These are phyloP conservation scores for Callocephalon fimbriatum DNA, from an alignment of 2,113 vertebrate species.

Conservation along the genomic window DNA sequence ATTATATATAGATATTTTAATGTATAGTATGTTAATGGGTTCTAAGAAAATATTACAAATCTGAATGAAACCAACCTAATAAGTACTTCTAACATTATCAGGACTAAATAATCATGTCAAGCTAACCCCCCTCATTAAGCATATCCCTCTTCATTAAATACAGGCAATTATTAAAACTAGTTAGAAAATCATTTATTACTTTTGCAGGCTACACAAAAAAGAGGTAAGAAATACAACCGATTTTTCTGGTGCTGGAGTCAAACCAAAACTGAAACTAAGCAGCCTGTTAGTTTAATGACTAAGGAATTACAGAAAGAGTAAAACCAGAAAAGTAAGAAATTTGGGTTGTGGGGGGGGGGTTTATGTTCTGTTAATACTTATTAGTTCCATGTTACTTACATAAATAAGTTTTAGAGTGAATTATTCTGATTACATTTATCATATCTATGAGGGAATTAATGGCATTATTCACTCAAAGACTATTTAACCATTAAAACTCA, in stretches of 20 bases:
- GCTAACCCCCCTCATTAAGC: background rate
- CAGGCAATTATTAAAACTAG: background rate
- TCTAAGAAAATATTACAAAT: background rate
- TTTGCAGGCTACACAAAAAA: background rate
- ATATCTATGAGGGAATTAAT: background rate
- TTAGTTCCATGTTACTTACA: background rate
- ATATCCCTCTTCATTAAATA: background rate
- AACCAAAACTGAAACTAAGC: background rate
- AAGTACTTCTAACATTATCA: background rate
- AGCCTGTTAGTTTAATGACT: background rate
- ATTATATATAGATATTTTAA: background rate
- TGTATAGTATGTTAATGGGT: background rate
- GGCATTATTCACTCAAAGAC: background rate
- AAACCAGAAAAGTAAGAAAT: background rate
- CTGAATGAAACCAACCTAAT: background rate
- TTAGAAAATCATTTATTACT: background rate
- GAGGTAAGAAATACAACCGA: background rate
- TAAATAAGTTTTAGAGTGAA: background rate
- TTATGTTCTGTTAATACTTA: background rate
- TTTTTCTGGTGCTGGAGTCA: background rate
- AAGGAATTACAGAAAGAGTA: background rate
- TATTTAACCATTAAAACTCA: background rate
- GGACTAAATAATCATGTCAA: background rate
- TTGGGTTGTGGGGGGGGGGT: rapidly evolving
- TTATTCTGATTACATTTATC: background rate